Evolutionary conservation across 2,797 vertebrate genomes (phyloP), one percentile per base, ranked within the genome.

Genomic region (Mus spretus): DNA sequence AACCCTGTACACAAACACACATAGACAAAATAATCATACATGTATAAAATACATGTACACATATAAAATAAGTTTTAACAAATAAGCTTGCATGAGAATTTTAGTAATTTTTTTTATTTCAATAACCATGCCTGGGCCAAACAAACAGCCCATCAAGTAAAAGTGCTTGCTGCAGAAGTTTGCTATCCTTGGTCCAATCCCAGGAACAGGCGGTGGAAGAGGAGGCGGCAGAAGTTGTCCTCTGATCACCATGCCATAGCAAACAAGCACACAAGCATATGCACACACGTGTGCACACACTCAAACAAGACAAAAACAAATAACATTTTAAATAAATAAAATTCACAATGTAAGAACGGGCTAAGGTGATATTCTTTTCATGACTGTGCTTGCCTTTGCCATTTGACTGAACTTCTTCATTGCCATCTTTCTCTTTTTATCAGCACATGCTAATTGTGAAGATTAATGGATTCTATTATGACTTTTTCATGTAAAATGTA

Each of bases 361-460:
- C 31, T 47, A 4, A 12, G 34, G n/a, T 67, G 63, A n/a, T 85
- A 34, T 15, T 50, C 31, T 34, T 67, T 67, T 67, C 22, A 24
- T 50, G n/a, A 70, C 63, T 89, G 34, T 65, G 1, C 26, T 20
- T 87, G n/a, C 40, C 22, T 26, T 86, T 75, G 4, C 3, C 72
- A 80, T 77, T 81, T 40, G 1, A 74, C 2, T 91, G 22, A 82
- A 37, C 22, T 82, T 70, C 93, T 94, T 89, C 50, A 57, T 55
- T 67, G 22, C 79, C 63, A 50, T 90, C 90, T 94, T 96, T 75
- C 78, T 91, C 93, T 75, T 97, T 50, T 78, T 93, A 78, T 79
- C 44, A 28, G 2, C 13, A 28, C 44, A 78, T 37, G 63, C 50
- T 55, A 80, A 67, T 80, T 37, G 31, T 81, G 24, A 47, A 57